Base-by-base conservation (phyloP, 2,797 vertebrate genomes). In the Rhinophrynus dorsalis region DNA sequence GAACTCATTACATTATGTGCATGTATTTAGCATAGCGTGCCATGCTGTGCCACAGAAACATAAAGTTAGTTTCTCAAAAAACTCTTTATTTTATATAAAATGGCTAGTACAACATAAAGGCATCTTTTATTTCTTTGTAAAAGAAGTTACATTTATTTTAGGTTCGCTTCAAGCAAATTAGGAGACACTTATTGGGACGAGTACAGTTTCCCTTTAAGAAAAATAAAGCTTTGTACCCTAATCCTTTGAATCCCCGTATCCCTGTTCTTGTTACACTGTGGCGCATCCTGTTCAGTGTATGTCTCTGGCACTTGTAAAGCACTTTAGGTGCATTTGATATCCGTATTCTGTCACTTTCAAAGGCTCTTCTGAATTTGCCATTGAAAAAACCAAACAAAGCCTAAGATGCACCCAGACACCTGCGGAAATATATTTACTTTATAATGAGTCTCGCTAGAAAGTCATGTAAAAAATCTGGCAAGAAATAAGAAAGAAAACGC, bases 401-500 rank as follows among this genome's bases (percentile, higher is more conserved):
- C 7, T 6, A 40, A 13, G 8, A 12, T 23, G 1, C 8, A 21
- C 40, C 38, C 35, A 8, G 21, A 20, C 10, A 20, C 10, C 9
- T 18, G 15, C 2, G 11, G 13, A 35, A 59, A 29, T 26, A 35
- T 38, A 29, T 38, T 38, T 13, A 32, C 30, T 40, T 32, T 40
- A 37, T 26, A 54, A 42, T 40, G 26, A 27, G 18, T 9, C 27
- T 10, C 18, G 24, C 30, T 68, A 42, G 24, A 51, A 48, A 13
- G 26, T 21, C 12, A 5, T 13, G 21, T 45, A 64, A 40, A 12
- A 48, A 35, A n/a, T 54, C n/a, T 20, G 15, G 35, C n/a, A n/a
- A n/a, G n/a, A 30, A 35, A 26, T 47, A 33, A 45, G 10, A 59
- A 32, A 56, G 38, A 30, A 61, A 63, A 56, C 29, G 33, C 35